Base-by-base conservation (phyloP, 1,140 invertebrate species). In the Drosophila quadrilineata region DNA sequence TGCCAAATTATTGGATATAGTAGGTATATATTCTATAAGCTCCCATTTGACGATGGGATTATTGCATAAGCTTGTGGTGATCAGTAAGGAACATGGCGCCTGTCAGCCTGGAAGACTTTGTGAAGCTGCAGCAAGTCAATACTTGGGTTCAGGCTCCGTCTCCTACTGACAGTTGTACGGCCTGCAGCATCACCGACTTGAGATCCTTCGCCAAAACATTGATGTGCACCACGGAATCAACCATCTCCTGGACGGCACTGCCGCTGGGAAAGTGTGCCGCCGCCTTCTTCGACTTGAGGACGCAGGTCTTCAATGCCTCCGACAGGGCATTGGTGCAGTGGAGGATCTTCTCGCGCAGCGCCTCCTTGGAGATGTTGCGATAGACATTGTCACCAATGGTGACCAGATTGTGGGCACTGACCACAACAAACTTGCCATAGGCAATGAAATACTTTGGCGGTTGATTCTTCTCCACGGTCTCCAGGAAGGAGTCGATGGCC, bases 381-480 rank as follows among this genome's bases (percentile, higher is more conserved):
- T 95, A 94, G 26, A 99, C 94, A 3, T 95, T 97, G 90, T 98
- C 97, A 6, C 97, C 97, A 60, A 98, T 98, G 82, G 96, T 95
- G 4, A 98, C 96, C 70, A 99, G 92, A 88, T 97, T 95, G 87
- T 98, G 97, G 14, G 97, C 97, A 84, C 95, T 96, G 3, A 98
- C 91, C 12, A 98, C 95, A 2, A 99, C 96, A 89, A 97, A 97
- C 90, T 98, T 98, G 8, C 96, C 95, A 88, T 98, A 96, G 17
- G 95, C 96, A 10, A 98, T 93, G 88, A 98, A 98, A 49, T 96
- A 94, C 90, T 97, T 96, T 0, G 97, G 97, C 6, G 97, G 96
- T 89, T 97, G 96, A 86, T 97, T 97, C 87, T 95, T 95, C 76
- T 97, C 95, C 14, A 99, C 95, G 1, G 96, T 96, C 54, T 95